phyloP scores from a whole-genome alignment of 53 echinoderm and acorn worm species.

The Mesocentrotus franciscanus region DNA sequence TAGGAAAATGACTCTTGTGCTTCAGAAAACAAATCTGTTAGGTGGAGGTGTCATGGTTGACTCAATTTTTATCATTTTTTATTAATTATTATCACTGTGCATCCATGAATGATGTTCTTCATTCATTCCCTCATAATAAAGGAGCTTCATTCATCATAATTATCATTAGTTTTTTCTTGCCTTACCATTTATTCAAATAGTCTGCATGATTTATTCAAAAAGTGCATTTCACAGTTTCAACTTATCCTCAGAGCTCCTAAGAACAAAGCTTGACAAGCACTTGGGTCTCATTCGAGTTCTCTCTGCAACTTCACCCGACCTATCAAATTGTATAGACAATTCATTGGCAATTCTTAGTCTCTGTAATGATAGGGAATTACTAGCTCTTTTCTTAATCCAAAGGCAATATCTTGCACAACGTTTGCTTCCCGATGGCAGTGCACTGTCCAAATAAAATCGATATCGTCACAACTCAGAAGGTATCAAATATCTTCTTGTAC shows the following conservation, averaged over 20 bases:
- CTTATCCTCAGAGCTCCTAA: too few species aligned
- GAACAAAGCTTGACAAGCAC: too few species aligned
- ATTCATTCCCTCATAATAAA: neutral
- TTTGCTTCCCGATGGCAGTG: neutral
- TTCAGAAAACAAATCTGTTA: too few species aligned
- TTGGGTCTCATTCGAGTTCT: neutral
- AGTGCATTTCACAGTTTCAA: too few species aligned
- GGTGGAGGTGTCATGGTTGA: too few species aligned
- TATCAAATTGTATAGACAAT: neutral
- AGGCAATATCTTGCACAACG: constrained; percentile 2
- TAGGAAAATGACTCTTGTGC: too few species aligned
- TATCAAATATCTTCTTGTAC: constrained; percentile 6
- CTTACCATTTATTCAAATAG: too few species aligned
- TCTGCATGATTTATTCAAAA: too few species aligned
- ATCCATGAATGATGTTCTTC: neutral
- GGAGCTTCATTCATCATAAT: neutral
- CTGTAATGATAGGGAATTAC: neutral
- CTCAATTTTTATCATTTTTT: too few species aligned
- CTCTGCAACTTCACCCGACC: neutral
- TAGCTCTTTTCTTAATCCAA: neutral
- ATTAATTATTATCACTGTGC: neutral
- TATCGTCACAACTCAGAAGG: constrained; percentile 4
- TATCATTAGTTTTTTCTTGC: neutral
- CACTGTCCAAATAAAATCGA: constrained; percentile 35
- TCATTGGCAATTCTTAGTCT: neutral